phyloP scores from a whole-genome alignment of 2,113 vertebrate species.

The Callipepla californica region DNA sequence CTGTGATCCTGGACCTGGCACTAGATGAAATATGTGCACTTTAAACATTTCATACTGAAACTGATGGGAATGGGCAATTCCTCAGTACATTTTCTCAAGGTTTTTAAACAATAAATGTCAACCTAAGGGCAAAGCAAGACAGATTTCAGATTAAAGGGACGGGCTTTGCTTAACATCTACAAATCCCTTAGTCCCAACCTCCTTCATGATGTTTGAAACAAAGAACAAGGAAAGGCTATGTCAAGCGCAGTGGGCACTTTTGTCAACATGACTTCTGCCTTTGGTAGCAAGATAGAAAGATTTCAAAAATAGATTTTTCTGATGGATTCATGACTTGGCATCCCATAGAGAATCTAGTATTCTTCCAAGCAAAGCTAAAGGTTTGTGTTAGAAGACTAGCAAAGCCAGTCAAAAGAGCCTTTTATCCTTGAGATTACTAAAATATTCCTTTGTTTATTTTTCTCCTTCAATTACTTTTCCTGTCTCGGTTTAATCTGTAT shows the following conservation, averaged over 20 bases:
- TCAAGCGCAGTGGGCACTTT: not conserved
- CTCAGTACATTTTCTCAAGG: constrained; percentile 26
- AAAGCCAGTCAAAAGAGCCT: constrained; percentile 48
- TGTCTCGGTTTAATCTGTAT: constrained; percentile 8
- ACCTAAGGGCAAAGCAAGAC: not conserved
- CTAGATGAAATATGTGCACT: constrained; percentile 64
- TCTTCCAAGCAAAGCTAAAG: constrained; percentile 65
- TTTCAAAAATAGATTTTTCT: constrained; percentile 25
- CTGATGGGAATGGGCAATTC: constrained; percentile 55
- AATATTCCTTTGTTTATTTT: constrained; percentile 55
- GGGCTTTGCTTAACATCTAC: not conserved
- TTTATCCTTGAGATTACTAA: constrained; percentile 40
- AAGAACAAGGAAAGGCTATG: not conserved
- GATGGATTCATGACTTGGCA: constrained; percentile 55
- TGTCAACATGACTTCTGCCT: constrained; percentile 27
- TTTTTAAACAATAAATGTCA: constrained; percentile 69
- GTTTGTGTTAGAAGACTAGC: constrained; percentile 40
- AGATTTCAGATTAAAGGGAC: constrained; percentile 15
- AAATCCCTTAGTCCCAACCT: not conserved
- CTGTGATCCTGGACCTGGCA: constrained; percentile 65
- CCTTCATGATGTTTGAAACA: not conserved
- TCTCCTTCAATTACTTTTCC: constrained; percentile 31
- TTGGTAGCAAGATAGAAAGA: not conserved
- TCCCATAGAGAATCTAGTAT: constrained; percentile 32
- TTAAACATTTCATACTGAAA: constrained; percentile 43